phyloP scores from a whole-genome alignment of 1,140 invertebrate genomes.

The Drusus annulatus region DNA sequence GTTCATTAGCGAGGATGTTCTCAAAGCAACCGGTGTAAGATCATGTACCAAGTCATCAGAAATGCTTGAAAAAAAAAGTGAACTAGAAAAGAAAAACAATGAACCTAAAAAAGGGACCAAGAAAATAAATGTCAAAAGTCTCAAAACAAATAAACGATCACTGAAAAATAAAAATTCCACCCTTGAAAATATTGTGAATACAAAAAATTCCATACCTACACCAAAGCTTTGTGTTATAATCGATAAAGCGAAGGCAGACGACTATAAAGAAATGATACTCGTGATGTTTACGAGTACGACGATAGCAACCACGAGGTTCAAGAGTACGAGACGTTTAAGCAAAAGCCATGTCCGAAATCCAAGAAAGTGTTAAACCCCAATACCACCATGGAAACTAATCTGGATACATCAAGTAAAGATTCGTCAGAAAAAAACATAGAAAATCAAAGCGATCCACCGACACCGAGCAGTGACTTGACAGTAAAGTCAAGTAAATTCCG shows the following conservation, averaged over 20 bases:
- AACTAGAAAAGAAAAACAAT: conserved; percentile 16
- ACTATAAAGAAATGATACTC: not conserved
- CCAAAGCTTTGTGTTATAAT: not conserved
- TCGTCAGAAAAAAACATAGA: not conserved
- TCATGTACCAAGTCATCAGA: conserved; percentile 61
- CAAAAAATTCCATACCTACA: not conserved
- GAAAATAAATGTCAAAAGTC: not conserved
- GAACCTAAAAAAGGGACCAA: not conserved
- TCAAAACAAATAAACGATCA: not conserved
- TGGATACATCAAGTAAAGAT: not conserved
- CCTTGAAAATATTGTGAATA: not conserved
- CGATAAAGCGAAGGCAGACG: conserved; percentile 13
- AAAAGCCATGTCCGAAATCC: conserved; percentile 25
- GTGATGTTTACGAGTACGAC: conserved; percentile 35
- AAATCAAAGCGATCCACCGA: not conserved
- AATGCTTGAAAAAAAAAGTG: not conserved
- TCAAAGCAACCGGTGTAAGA: conserved; percentile 65
- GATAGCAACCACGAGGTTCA: not conserved
- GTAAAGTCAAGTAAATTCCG: not conserved
- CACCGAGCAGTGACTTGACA: not conserved
- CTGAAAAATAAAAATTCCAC: not conserved
- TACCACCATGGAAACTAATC: not conserved
- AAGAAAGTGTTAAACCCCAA: not conserved
- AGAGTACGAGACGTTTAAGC: conserved; percentile 12
- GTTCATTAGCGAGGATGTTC: conserved; percentile 69